Conservation (phyloP, 2,113 vertebrate species). For the Phylloscopus trochilus region DNA sequence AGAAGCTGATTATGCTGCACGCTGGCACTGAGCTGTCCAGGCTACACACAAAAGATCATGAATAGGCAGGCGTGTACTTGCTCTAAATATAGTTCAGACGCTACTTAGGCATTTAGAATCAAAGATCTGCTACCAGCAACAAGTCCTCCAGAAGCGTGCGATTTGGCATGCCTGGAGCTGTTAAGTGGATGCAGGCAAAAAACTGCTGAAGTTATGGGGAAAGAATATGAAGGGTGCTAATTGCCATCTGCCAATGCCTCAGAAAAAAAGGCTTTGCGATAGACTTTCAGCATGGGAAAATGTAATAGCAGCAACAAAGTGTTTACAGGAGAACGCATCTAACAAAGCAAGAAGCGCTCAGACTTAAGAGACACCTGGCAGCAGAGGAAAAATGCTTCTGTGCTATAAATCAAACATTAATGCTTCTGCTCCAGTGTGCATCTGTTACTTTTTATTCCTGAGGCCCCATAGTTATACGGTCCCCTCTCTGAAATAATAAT, state of each 20-base stretch:
- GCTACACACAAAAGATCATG: slow-evolving; percentile 59
- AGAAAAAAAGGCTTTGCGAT: slow-evolving; percentile 46
- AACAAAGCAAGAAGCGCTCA: slow-evolving; percentile 40
- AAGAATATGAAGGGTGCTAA: slow-evolving; percentile 66
- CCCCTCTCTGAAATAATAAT: neutral
- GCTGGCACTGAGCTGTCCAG: slow-evolving; percentile 38
- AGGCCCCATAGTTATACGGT: neutral
- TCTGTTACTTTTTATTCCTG: neutral
- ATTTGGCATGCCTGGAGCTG: slow-evolving; percentile 69
- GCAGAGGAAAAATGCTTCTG: slow-evolving; percentile 27
- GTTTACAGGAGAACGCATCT: slow-evolving; percentile 43
- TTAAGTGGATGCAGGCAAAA: slow-evolving; percentile 71
- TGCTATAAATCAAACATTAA: slow-evolving; percentile 21
- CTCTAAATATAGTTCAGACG: slow-evolving; percentile 69
- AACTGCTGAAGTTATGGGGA: slow-evolving; percentile 62
- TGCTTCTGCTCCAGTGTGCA: slow-evolving; percentile 10
- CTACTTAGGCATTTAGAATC: slow-evolving; percentile 64
- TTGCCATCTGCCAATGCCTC: slow-evolving; percentile 68
- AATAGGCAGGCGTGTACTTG: slow-evolving; percentile 65
- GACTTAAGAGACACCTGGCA: slow-evolving; percentile 47
- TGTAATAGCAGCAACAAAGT: slow-evolving; percentile 45
- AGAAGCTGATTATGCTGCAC: slow-evolving; percentile 44
- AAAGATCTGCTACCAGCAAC: slow-evolving; percentile 71
- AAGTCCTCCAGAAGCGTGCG: slow-evolving; percentile 65
- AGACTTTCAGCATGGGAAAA: slow-evolving; percentile 65